Conservation (phyloP, 1,140 invertebrate genomes). For the Phymorhynchus buccinoides region DNA sequence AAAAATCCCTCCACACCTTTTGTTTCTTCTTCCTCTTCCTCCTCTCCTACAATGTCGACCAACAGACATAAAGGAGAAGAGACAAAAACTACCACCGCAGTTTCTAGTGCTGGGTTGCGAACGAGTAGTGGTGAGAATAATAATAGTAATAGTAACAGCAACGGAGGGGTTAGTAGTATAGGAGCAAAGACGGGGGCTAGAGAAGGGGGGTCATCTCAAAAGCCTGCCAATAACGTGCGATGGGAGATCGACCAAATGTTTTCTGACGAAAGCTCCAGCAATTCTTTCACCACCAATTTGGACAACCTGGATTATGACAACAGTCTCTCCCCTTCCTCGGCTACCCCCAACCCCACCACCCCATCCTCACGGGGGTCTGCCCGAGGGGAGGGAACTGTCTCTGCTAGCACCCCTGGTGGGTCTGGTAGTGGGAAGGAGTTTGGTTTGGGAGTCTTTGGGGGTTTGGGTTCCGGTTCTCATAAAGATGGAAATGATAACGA, state of each 20-base stretch:
- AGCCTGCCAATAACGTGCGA: no score
- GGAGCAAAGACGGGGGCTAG: neutral
- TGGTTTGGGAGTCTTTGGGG: neutral
- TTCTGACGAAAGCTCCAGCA: constrained; percentile 36
- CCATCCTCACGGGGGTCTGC: neutral
- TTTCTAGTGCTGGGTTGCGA: neutral
- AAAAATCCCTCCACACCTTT: neutral
- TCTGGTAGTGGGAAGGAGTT: neutral
- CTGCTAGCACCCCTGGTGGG: neutral
- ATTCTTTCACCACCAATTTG: constrained; percentile 28
- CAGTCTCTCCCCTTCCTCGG: constrained; percentile 14
- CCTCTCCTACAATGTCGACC: neutral
- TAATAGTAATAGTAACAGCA: neutral
- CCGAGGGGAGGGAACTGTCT: neutral
- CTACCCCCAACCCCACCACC: neutral
- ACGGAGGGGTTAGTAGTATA: no score
- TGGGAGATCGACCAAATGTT: constrained; percentile 30
- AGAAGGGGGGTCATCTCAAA: neutral
- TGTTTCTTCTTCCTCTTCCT: neutral
- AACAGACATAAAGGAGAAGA: neutral
- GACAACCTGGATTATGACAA: constrained; percentile 29
- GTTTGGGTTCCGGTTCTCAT: neutral
- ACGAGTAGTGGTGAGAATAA: neutral
- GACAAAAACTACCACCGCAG: neutral
- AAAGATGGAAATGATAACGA: constrained; percentile 19